These are phyloP conservation scores for Habropoda laboriosa DNA, from an alignment of 1,140 invertebrate species.

Conservation along the genomic window DNA sequence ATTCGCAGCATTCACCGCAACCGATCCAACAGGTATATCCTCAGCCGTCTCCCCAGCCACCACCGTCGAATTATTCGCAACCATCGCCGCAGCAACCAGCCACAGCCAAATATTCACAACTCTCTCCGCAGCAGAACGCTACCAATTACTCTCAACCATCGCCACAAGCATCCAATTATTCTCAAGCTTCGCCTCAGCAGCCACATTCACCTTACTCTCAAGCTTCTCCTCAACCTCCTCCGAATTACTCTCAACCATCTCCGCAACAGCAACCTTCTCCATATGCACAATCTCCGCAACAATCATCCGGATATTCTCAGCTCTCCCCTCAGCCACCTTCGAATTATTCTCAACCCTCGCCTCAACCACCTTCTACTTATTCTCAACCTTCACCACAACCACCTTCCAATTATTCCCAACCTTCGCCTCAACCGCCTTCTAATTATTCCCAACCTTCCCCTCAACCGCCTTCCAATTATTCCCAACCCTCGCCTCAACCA, in stretches of 20 bases:
- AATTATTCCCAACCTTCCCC: constrained; percentile 72
- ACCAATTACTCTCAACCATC: constrained; percentile 70
- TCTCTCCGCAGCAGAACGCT: constrained; percentile 68
- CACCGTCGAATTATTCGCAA: constrained; percentile 70
- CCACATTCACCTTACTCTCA: constrained; percentile 72
- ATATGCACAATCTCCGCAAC: constrained; percentile 75
- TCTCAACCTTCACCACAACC: constrained; percentile 75
- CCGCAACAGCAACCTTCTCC: constrained; percentile 68
- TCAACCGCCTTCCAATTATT: constrained; percentile 70
- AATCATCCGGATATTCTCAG: constrained; percentile 71
- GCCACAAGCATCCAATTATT: constrained; percentile 59
- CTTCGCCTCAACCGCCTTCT: constrained; percentile 66
- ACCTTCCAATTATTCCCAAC: constrained; percentile 68
- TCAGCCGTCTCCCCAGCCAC: constrained; percentile 67
- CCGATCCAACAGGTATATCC: constrained; percentile 67
- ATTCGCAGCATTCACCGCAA: constrained; percentile 76
- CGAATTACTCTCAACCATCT: constrained; percentile 70
- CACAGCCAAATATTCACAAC: constrained; percentile 72
- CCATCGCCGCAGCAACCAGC: constrained; percentile 67
- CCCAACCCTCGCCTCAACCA: constrained; percentile 71
- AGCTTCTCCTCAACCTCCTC: constrained; percentile 67
- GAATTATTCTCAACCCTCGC: constrained; percentile 72
- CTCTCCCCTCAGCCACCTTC: constrained; percentile 70
- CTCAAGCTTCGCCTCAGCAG: constrained; percentile 72
- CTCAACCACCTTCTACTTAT: constrained; percentile 66